Evolutionary conservation across 2,888 invertebrate species (phyloP), one percentile per base, ranked within the genome.

Genomic region (Sesamia inferens): DNA sequence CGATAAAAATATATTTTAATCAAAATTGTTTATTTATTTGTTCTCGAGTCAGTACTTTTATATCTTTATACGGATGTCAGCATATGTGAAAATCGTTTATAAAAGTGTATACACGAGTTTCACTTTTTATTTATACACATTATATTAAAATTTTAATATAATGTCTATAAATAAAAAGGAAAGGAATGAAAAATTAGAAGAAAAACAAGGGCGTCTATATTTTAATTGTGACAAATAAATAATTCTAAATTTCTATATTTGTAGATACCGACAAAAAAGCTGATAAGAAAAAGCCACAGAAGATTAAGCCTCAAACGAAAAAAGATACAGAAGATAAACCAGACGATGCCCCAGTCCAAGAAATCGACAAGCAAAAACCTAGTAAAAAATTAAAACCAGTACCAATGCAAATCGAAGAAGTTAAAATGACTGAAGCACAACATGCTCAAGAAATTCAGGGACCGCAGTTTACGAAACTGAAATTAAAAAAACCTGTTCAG

Each of bases 401-500:
- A 59, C 96, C 97, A 57, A 96, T 97, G 86, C 97, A 96, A 90
- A 97, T 97, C 74, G 97, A 97, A 91, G 95, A 96, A 77, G 94
- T 97, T 65, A 96, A 97, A 89, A 94, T 97, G 0, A 97, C 96
- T 51, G 97, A 97, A 90, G 85, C 97, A 11, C 96, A 97, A 92
- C 97, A 97, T 73, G 95, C 95, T 42, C 96, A 97, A 85, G 96
- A 97, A 57, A 88, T 94, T 66, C 95, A 97, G 82, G 94, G 96
- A 16, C 97, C 97, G 0, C 97, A 97, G 74, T 97, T 97, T 84
- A 97, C 97, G 72, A 96, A 97, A 91, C 93, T 98, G 5, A 98
- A 98, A 93, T 93, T 98, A 7, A 98, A 96, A 88, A 98, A 97
- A 88, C 94, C 96, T 4, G 86, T 93, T 31, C 91, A 93, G 14